Evolutionary conservation across 2,888 invertebrate genomes (phyloP), one percentile per base, ranked within the genome.

Genomic region (Acleris holmiana): DNA sequence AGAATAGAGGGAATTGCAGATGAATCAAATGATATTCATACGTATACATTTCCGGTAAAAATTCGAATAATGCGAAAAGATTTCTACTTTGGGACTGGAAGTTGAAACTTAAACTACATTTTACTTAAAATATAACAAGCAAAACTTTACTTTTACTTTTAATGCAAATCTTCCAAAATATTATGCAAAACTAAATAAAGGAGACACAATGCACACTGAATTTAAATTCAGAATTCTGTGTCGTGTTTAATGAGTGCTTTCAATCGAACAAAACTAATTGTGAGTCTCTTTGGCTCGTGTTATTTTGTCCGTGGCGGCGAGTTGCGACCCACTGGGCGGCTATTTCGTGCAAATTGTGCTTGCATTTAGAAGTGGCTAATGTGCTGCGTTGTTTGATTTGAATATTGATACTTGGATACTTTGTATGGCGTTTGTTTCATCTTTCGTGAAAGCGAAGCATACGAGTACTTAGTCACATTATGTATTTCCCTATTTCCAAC

Each of bases 241-340:
- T 35, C 21, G 51, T 23, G 15, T 7, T 40, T 17, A 58, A 53
- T 48, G n/a, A 53, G 40, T 17, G 54, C 48, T 58, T 58, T 47
- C 53, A 40, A 58, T 44, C 58, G 47, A 35, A 56, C 65, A 48
- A 29, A 51, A 68, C 59, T 57, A 67, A 70, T 69, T 69, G 68
- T 51, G 60, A 58, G 46, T 70, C 56, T 62, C 61, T 48, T 40
- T 57, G 50, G 54, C 60, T 54, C 68, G 47, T 29, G 64, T 68
- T 67, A 61, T 68, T 70, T 63, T 62, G 69, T 62, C 66, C 66
- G 46, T 47, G 54, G 61, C 47, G 7, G 48, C 23, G 35, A 23
- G 18, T 2, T 23, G 44, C 61, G 61, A 46, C 63, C 67, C 68
- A 68, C 56, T 68, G 70, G 68, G 68, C 68, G 40, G 46, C 29